Percentiles rank a stretch among this genome's conserved stretches.
phyloP scores from a whole-genome alignment of 2,888 invertebrate species.

The Metacarcinus magister region DNA sequence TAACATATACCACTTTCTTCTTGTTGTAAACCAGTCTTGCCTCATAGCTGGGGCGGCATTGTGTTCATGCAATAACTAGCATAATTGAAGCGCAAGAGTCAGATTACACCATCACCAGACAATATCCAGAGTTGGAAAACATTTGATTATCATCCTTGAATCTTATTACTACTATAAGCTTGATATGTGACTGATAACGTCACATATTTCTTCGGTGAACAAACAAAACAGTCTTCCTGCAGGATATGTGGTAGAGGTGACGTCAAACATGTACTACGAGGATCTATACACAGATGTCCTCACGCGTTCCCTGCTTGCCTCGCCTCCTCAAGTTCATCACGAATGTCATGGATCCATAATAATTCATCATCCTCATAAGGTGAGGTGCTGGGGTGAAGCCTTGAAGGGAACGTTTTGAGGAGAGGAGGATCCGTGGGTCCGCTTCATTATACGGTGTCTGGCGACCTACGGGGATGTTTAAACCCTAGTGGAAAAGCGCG shows the following conservation, averaged over 20 bases:
- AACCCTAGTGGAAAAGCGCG: neutral
- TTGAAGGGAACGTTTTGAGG: neutral
- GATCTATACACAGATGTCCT: neutral
- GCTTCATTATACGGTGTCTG: constrained; percentile 26
- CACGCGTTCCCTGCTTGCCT: neutral
- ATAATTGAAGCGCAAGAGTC: neutral
- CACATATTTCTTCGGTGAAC: constrained; percentile 8
- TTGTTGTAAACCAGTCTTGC: neutral
- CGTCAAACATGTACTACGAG: neutral
- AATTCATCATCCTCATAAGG: constrained; percentile 49
- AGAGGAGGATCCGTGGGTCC: neutral
- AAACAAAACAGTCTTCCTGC: neutral
- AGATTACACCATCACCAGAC: neutral
- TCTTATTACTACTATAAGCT: neutral
- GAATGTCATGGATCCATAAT: constrained; percentile 48
- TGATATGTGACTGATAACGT: neutral
- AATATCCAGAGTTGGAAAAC: neutral
- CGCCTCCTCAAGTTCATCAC: constrained; percentile 19
- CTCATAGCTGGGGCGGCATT: neutral
- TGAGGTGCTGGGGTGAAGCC: neutral
- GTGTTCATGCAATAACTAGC: neutral
- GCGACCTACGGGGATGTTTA: constrained; percentile 10
- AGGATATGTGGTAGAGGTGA: neutral
- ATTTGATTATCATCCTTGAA: neutral
- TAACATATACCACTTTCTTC: neutral